Percentiles rank a stretch among this genome's conserved stretches.
Evolutionary conservation across 2,888 invertebrate species (phyloP).

Genomic region (Apotomis capreana): DNA sequence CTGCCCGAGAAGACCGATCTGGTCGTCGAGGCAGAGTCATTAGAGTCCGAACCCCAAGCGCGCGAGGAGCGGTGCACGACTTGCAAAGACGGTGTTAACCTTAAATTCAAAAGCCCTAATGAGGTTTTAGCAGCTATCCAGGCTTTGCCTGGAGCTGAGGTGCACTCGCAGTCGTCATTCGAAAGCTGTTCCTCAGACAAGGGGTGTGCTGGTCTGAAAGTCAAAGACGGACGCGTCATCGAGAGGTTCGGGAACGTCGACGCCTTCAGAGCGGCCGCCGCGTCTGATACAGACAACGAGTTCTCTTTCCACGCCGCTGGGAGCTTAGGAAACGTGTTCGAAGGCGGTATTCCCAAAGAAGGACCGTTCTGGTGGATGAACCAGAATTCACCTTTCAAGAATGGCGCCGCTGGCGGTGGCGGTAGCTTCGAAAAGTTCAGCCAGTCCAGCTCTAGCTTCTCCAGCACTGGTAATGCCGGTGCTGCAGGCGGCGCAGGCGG

Average conservation of each 20-base stretch:
- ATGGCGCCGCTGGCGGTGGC: constrained; percentile 61
- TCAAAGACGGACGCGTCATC: constrained; percentile 73
- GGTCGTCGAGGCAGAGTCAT: constrained; percentile 60
- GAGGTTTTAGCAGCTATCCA: constrained; percentile 65
- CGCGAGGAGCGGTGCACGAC: constrained; percentile 69
- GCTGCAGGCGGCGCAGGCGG: constrained; percentile 50
- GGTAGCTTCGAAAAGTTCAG: constrained; percentile 68
- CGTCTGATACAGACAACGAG: constrained; percentile 62
- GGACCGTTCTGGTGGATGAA: constrained; percentile 85
- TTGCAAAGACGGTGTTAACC: constrained; percentile 55
- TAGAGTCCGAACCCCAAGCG: constrained; percentile 59
- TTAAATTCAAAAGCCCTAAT: constrained; percentile 61
- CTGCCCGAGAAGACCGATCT: constrained; percentile 65
- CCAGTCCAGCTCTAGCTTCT: constrained; percentile 64
- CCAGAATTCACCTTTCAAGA: constrained; percentile 83
- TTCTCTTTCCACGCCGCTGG: constrained; percentile 72
- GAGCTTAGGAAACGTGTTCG: constrained; percentile 58
- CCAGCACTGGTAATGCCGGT: constrained; percentile 50
- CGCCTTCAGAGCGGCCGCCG: constrained; percentile 67
- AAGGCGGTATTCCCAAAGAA: constrained; percentile 61
- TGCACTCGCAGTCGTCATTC: constrained; percentile 74
- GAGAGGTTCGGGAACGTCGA: constrained; percentile 72
- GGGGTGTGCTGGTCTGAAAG: constrained; percentile 77
- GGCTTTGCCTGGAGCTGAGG: constrained; percentile 63
- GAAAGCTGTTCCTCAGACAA: constrained; percentile 74